Conservation (phyloP, 37 sponge, comb jelly and placozoan species). For the Bolinopsis microptera region DNA sequence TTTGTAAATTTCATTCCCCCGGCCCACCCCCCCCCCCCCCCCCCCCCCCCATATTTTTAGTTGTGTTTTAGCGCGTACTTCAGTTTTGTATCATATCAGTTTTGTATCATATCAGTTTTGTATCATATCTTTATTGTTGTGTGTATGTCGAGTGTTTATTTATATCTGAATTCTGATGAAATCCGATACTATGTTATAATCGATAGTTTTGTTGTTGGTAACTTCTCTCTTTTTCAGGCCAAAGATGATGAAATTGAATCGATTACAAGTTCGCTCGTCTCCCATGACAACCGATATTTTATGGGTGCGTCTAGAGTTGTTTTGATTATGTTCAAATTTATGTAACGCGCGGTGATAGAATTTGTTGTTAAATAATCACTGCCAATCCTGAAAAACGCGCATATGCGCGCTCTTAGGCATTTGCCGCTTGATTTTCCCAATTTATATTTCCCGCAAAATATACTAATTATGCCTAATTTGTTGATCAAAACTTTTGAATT, state of each 20-base stretch:
- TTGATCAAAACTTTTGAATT: too few relatives aligned
- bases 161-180: too few relatives aligned
- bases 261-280: slow-evolving; percentile 15
- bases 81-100: too few relatives aligned
- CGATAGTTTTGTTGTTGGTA: too few relatives aligned
- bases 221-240: not conserved
- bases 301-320: not conserved
- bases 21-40: too few relatives aligned
- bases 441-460: slow-evolving; percentile 12
- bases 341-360: not conserved
- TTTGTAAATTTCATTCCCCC: too few relatives aligned
- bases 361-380: not conserved
- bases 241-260: slow-evolving; percentile 34
- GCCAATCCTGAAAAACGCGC: not conserved
- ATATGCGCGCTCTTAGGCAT: not conserved
- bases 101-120: too few relatives aligned
- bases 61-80: too few relatives aligned
- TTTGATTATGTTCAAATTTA: not conserved
- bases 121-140: too few relatives aligned
- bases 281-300: slow-evolving; percentile 30
- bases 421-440: not conserved
- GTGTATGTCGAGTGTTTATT: too few relatives aligned
- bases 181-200: too few relatives aligned
- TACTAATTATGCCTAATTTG: not conserved
- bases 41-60: too few relatives aligned